Conservation (phyloP, 1,140 invertebrate genomes). For the Drosophila sp. region DNA sequence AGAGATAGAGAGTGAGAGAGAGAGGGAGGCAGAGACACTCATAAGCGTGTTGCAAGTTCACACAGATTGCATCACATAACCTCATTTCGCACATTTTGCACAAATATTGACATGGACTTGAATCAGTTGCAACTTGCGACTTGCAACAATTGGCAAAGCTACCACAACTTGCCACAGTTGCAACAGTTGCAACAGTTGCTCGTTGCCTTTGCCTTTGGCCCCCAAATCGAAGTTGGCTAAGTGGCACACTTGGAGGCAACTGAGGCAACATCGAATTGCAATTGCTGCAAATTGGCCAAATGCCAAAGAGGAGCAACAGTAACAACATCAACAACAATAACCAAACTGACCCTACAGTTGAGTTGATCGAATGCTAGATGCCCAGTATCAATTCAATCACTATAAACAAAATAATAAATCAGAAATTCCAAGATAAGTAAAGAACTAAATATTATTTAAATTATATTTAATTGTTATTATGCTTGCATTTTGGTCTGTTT, state of each 20-base stretch:
- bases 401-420: too few species aligned
- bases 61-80: conserved; percentile 57
- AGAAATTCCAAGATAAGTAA: too few species aligned
- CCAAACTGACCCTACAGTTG: too few species aligned
- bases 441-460: too few species aligned
- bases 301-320: conserved; percentile 42
- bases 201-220: conserved; percentile 32
- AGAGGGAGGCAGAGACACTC: not conserved
- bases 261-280: conserved; percentile 43
- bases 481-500: too few species aligned
- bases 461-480: too few species aligned
- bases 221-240: conserved; percentile 48
- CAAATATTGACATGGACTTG: conserved; percentile 49
- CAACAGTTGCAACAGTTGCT: conserved; percentile 5
- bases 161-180: conserved; percentile 6
- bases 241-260: conserved; percentile 67
- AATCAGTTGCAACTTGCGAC: conserved; percentile 12
- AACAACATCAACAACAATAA: conserved; percentile 23
- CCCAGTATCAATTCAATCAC: too few species aligned
- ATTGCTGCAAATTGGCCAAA: conserved; percentile 74
- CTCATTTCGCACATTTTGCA: conserved; percentile 44
- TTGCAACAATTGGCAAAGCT: not conserved
- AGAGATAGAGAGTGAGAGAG: not conserved
- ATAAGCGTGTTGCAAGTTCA: conserved; percentile 47
- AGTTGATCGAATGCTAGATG: too few species aligned